Evolutionary conservation across 1,140 invertebrate genomes (phyloP).

Genomic region (Drosophila sechellia): DNA sequence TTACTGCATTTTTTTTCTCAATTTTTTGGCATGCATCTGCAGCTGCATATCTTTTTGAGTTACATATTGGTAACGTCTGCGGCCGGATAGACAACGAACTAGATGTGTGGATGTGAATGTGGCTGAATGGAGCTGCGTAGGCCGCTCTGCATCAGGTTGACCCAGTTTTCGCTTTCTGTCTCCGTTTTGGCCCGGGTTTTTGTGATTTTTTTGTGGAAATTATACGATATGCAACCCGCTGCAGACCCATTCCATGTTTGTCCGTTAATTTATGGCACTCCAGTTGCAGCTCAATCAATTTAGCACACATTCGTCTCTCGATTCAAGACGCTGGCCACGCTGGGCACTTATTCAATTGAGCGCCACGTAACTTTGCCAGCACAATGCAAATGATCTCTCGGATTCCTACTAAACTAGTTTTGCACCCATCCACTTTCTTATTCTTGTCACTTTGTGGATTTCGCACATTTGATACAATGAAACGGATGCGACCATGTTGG

Average conservation of each 20-base stretch:
- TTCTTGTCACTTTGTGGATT: constrained; percentile 5
- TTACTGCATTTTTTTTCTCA: constrained; percentile 26
- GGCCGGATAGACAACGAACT: constrained; percentile 55
- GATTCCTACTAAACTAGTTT: constrained; percentile 81
- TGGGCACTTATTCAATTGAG: constrained; percentile 70
- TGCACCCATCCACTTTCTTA: constrained; percentile 13
- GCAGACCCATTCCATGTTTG: constrained; percentile 62
- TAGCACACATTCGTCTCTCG: constrained; percentile 62
- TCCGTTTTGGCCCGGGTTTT: constrained; percentile 44
- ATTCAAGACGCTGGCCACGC: constrained; percentile 9
- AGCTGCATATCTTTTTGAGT: constrained; percentile 72
- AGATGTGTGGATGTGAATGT: constrained; percentile 8
- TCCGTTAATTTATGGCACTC: constrained; percentile 65
- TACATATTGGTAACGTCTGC: constrained; percentile 73
- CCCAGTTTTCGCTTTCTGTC: constrained; percentile 79
- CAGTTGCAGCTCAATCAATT: constrained; percentile 64
- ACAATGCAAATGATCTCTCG: constrained; percentile 5
- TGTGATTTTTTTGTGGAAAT: constrained; percentile 67
- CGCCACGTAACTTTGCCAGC: constrained; percentile 60
- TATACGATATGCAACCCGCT: constrained; percentile 73
- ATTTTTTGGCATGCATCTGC: constrained; percentile 62
- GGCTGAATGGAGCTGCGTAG: constrained; percentile 57
- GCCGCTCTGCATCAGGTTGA: constrained; percentile 77
- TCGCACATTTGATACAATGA: constrained; percentile 33
- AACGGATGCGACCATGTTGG: constrained; percentile 20